Conservation (phyloP, 35 echinoderm and acorn worm species). For the Ophioderma brevispina region DNA sequence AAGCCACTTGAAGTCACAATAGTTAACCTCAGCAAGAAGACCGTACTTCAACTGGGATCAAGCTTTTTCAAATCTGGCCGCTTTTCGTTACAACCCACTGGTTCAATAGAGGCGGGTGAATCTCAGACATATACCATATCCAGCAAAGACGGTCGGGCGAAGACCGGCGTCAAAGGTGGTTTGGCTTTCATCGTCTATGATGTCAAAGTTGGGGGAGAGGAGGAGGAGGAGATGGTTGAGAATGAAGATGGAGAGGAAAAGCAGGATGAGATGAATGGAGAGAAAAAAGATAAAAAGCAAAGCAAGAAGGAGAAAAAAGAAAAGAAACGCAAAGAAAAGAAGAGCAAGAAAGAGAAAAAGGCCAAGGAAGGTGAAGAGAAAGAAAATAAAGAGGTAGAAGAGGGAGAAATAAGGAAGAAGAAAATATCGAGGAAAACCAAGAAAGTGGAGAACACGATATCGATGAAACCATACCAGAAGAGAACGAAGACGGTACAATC, state of each 20-base stretch:
- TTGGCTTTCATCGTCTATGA: not conserved
- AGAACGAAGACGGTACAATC: not conserved
- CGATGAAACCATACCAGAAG: not conserved
- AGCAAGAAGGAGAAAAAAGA: not conserved
- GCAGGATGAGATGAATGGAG: not conserved
- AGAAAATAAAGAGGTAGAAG: conserved; percentile 1
- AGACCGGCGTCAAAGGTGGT: not conserved
- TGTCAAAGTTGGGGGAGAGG: not conserved
- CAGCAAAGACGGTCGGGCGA: not conserved
- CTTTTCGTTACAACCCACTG: not conserved
- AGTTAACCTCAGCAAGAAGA: not conserved
- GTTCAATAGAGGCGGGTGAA: not conserved
- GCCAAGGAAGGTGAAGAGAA: not conserved
- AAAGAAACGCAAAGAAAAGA: not conserved
- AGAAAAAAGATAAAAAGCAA: not conserved
- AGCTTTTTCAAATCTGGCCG: not conserved
- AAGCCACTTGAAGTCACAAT: not conserved
- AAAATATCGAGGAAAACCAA: not conserved
- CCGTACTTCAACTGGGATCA: not conserved
- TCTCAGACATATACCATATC: not conserved
- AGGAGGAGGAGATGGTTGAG: not conserved
- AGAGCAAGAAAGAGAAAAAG: not conserved
- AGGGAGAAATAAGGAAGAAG: not conserved
- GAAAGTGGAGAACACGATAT: not conserved
- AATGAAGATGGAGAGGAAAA: not conserved